Evolutionary conservation across 64 coral and sea anemone genomes (phyloP).

Genomic region (Dendrophyllia cribrosa): DNA sequence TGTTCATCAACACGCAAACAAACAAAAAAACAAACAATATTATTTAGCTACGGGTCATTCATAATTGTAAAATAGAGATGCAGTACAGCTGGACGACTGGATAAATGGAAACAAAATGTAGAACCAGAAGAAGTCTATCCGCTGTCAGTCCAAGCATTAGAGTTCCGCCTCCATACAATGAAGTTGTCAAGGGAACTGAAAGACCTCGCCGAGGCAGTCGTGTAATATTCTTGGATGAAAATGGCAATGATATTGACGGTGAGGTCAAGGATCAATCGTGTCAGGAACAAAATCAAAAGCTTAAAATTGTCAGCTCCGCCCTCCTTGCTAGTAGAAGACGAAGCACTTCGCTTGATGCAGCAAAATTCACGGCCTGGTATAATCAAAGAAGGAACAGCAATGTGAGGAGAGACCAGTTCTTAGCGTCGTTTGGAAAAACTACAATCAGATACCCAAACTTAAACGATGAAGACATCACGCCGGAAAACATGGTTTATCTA

Average conservation of each 20-base stretch:
- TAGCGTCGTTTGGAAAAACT: conserved; percentile 81
- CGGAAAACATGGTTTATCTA: not conserved
- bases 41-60: not conserved
- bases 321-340: conserved; percentile 5
- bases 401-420: conserved; percentile 55
- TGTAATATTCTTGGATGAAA: not conserved
- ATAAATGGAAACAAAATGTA: not conserved
- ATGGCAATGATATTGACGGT: conserved; percentile 13
- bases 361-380: not conserved
- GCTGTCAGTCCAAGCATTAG: not conserved
- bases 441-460: conserved; percentile 60
- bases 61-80: not conserved
- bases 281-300: not conserved
- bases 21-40: not conserved
- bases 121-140: not conserved
- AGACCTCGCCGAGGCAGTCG: not conserved
- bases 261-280: not conserved
- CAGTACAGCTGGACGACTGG: not conserved
- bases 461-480: conserved; percentile 37
- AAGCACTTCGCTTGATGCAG: not conserved
- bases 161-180: not conserved
- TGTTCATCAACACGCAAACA: not conserved
- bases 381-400: conserved; percentile 43
- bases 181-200: not conserved
- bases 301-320: not conserved